Percentiles rank a stretch among this genome's conserved stretches.
These are phyloP conservation scores for Chloropsis cyanopogon DNA, from an alignment of 2,113 vertebrate genomes.

Conservation along the genomic window DNA sequence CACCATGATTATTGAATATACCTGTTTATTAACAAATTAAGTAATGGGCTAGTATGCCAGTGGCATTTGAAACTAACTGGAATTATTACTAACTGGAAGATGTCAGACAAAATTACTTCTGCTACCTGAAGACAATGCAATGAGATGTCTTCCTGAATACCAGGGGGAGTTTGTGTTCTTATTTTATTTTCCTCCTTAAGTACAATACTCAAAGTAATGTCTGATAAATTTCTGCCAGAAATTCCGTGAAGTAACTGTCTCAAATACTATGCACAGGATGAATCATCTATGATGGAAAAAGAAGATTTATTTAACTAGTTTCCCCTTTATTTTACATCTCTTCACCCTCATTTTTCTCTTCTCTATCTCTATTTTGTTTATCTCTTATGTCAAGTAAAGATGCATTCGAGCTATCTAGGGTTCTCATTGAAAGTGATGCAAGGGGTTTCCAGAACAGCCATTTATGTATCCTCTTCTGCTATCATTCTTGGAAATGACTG, in stretches of 20 bases:
- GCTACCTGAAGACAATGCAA: neutral
- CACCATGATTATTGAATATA: neutral
- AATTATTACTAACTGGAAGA: neutral
- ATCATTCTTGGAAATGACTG: neutral
- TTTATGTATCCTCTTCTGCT: neutral
- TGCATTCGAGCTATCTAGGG: neutral
- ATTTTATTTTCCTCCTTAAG: neutral
- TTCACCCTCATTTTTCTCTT: neutral
- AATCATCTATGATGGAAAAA: neutral
- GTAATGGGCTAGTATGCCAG: neutral
- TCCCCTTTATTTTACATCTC: neutral
- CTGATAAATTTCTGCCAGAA: neutral
- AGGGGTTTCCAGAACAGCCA: neutral
- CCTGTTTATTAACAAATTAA: slow-evolving; percentile 35
- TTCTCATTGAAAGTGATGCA: neutral
- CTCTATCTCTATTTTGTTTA: neutral
- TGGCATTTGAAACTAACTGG: neutral
- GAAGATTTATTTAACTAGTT: neutral
- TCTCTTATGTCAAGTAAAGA: neutral
- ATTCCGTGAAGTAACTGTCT: neutral
- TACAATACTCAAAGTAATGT: neutral
- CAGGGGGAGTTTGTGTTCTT: neutral
- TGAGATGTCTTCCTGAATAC: neutral
- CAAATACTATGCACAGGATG: neutral
- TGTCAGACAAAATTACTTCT: neutral